Evolutionary conservation across 2,113 vertebrate species (phyloP), one percentile per base, ranked within the genome.

Genomic region (Xiphophorus hellerii): DNA sequence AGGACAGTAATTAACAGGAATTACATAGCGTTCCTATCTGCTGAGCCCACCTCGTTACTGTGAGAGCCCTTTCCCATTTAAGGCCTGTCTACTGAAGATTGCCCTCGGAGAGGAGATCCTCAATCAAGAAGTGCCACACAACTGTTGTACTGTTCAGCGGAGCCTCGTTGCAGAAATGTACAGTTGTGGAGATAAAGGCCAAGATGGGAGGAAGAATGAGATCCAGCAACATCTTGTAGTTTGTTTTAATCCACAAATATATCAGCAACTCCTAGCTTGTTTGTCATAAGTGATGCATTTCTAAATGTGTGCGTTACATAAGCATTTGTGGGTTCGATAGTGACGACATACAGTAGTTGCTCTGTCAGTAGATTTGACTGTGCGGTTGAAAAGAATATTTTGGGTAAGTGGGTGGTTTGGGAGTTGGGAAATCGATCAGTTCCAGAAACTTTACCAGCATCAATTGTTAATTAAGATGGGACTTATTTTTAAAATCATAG

Each of bases 1-100:
- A 82, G 87, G 89, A 87, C 87, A 91, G 88, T 93, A 92, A 94
- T 93, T 93, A 93, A 88, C 90, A 91, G 84, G 90, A 91, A 93
- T 93, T 93, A 92, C 88, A 92, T 83, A 85, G 77, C 62, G 77
- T 75, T 62, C 58, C 83, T 90, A 90, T 92, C 89, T 89, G 89
- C 84, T 76, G 82, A 84, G 83, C 77, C 78, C 83, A 78, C 66
- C 30, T 77, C 54, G 72, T 84, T 85, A 72, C 82, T 54, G 44
- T 83, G 58, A 85, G 78, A 89, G 87, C 77, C 82, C 80, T 83
- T 90, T 78, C 83, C 86, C 84, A 81, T 88, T 92, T 79, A 82
- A 78, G 80, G 76, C 63, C 89, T 88, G 89, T 83, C 88, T 88
- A 82, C 51, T 58, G 80, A 85, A 93, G 91, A 92, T 92, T 82